A percentile compares a stretch with the other conserved stretches of the same genome.
Conservation (phyloP, 2,797 vertebrate species). For the Anguilla pacifica region DNA sequence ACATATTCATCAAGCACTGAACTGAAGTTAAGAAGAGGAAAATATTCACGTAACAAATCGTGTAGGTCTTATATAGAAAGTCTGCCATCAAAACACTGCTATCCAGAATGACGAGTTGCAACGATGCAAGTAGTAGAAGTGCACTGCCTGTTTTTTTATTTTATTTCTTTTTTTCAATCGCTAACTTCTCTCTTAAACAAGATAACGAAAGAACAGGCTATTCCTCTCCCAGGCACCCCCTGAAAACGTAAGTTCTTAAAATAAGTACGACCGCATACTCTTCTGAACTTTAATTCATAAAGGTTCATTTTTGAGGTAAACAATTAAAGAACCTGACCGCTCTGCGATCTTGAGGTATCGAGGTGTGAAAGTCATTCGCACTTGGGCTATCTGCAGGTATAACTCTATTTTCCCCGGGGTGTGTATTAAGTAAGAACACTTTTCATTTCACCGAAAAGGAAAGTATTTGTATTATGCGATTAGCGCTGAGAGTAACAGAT, state of each 20-base stretch:
- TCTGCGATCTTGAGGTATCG: not conserved
- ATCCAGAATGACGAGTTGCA: not conserved
- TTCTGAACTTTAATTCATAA: not conserved
- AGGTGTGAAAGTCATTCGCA: not conserved
- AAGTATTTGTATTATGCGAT: not conserved
- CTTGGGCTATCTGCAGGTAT: not conserved
- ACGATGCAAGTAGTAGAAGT: not conserved
- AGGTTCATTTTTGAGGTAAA: not conserved
- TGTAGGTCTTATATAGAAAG: slow-evolving; percentile 13
- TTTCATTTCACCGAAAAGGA: not conserved
- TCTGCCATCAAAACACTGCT: slow-evolving; percentile 22
- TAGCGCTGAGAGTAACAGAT: not conserved
- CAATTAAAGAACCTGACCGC: not conserved
- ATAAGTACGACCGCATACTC: not conserved
- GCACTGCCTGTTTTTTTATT: not conserved
- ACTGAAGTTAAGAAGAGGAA: slow-evolving; percentile 17
- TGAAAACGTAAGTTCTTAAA: not conserved
- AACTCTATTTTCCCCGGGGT: not conserved
- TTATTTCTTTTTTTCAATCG: not conserved
- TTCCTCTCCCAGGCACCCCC: not conserved
- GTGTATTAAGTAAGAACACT: not conserved
- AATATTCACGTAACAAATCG: slow-evolving; percentile 20
- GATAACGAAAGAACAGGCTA: not conserved
- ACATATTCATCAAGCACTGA: slow-evolving; percentile 23
- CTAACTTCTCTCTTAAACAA: not conserved